Conservation (phyloP, 2,888 invertebrate genomes). For the Empis stercorea region DNA sequence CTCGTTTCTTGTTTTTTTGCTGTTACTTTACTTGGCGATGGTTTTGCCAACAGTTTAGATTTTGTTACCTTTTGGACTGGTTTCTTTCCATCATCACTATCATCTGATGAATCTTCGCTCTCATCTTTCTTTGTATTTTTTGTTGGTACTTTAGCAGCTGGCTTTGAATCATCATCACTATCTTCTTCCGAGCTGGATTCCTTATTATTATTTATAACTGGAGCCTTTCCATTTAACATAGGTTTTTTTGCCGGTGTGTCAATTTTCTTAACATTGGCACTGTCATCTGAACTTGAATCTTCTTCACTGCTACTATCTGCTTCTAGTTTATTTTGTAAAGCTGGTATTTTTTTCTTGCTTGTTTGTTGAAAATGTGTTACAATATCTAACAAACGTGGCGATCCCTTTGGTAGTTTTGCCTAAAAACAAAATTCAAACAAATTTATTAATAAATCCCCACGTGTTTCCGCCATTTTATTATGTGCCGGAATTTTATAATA, state of each 20-base stretch:
- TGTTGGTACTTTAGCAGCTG: slow-evolving; percentile 7
- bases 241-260: slow-evolving; percentile 13
- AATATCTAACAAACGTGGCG: slow-evolving; percentile 50
- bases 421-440: slow-evolving; percentile 31
- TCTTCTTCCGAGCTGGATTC: slow-evolving; percentile 19
- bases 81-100: slow-evolving; percentile 21
- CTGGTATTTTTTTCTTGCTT: slow-evolving; percentile 36
- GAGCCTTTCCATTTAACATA: slow-evolving; percentile 5
- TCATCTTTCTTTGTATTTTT: slow-evolving; percentile 9
- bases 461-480: no score
- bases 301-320: background rate
- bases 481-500: no score
- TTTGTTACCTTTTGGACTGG: slow-evolving; percentile 17
- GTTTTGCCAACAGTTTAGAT: slow-evolving; percentile 12
- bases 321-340: slow-evolving; percentile 19
- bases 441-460: no score
- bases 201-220: slow-evolving; percentile 5
- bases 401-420: slow-evolving; percentile 49
- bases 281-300: slow-evolving; percentile 25
- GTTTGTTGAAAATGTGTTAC: slow-evolving; percentile 43
- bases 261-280: slow-evolving; percentile 10
- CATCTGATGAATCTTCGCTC: slow-evolving; percentile 9
- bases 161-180: slow-evolving; percentile 15
- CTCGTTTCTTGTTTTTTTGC: slow-evolving; percentile 23
- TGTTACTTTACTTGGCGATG: slow-evolving; percentile 15